These are phyloP conservation scores for Caerostris extrusa DNA, from an alignment of 1,140 invertebrate genomes.

Conservation along the genomic window DNA sequence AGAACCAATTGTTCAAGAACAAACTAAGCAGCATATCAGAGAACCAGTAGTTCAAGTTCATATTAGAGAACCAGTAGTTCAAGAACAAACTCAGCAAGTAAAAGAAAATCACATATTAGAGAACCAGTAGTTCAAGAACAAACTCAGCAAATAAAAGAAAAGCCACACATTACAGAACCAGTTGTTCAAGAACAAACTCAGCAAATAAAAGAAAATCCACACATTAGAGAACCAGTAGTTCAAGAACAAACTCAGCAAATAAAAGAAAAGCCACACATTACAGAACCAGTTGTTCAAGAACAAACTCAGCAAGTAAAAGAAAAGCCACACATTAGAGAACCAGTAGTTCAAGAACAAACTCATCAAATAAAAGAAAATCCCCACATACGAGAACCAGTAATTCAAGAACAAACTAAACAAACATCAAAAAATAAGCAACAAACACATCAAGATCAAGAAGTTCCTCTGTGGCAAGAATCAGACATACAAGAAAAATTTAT, in stretches of 20 bases:
- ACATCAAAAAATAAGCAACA: conserved; percentile 7
- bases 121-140: conserved; percentile 24
- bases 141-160: background rate
- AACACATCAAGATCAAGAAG: background rate
- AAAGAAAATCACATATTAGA: background rate
- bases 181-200: conserved; percentile 23
- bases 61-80: background rate
- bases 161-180: conserved; percentile 5
- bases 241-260: conserved; percentile 8
- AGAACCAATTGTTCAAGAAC: conserved; percentile 18
- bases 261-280: background rate
- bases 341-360: conserved; percentile 22
- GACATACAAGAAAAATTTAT: conserved; percentile 24
- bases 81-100: conserved; percentile 21
- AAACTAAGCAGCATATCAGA: background rate
- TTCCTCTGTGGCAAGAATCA: conserved; percentile 14
- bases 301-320: background rate
- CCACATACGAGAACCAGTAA: background rate
- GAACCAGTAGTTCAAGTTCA: background rate
- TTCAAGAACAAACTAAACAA: background rate
- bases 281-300: background rate
- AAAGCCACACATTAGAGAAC: background rate
- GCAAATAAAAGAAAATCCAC: background rate
- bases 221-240: background rate
- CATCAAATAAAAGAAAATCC: background rate